Percentiles rank a stretch among this genome's conserved stretches.
Conservation (phyloP, 2,888 invertebrate species). For the Caenorhabditis drosophilae region DNA sequence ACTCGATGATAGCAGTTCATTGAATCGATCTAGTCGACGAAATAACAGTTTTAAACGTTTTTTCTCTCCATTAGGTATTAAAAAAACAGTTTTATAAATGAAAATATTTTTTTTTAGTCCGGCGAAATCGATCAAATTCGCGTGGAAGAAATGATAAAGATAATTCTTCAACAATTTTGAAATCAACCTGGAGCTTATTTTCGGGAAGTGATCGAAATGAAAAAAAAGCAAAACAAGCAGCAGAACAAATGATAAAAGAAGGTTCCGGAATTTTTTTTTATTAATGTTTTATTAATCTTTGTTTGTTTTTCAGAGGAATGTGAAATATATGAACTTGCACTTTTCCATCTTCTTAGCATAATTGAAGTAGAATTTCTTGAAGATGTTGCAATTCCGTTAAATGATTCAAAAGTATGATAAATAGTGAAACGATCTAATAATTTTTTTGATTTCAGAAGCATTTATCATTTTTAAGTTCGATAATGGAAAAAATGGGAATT, state of each 20-base stretch:
- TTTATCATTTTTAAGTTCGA: constrained; percentile 30
- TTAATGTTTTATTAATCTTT: background rate
- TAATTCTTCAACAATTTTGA: constrained; percentile 14
- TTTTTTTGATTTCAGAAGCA: constrained; percentile 21
- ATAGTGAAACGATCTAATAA: background rate
- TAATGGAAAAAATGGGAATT: constrained; percentile 31
- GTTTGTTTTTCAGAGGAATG: constrained; percentile 19
- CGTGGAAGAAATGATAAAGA: constrained; percentile 25
- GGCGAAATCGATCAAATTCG: constrained; percentile 34
- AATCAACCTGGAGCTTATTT: constrained; percentile 34
- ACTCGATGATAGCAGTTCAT: background rate
- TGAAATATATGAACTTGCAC: constrained; percentile 26
- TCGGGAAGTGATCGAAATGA: constrained; percentile 23
- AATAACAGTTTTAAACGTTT: constrained; percentile 36
- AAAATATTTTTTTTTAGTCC: background rate
- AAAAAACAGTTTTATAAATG: background rate
- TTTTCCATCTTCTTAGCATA: constrained; percentile 29
- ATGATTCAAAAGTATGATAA: constrained; percentile 23
- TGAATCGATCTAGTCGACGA: constrained; percentile 13
- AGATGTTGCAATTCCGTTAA: constrained; percentile 32
- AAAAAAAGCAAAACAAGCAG: constrained; percentile 21
- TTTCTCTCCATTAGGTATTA: constrained; percentile 15
- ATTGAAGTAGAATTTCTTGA: constrained; percentile 36
- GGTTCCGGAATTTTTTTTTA: too few species aligned
- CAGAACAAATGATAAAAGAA: constrained; percentile 24